These are phyloP conservation scores for Amazona vittata DNA, from an alignment of 2,113 vertebrate genomes.

Conservation along the genomic window DNA sequence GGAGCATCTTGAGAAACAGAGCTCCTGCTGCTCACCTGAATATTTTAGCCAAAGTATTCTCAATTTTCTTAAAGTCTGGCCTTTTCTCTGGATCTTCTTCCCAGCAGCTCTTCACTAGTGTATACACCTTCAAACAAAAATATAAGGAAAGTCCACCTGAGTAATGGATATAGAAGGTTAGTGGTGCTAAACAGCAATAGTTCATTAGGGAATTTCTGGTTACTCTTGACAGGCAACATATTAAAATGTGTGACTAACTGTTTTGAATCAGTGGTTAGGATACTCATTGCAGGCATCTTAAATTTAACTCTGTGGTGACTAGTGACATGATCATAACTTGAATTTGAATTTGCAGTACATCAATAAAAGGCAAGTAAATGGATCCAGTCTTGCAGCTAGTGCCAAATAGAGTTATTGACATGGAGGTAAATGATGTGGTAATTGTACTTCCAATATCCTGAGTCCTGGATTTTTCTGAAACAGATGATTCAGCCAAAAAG, in stretches of 20 bases:
- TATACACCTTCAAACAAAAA: constrained; percentile 78
- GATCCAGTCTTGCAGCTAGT: not conserved
- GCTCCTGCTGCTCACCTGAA: constrained; percentile 82
- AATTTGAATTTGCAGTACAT: constrained; percentile 9
- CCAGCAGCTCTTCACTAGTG: constrained; percentile 92
- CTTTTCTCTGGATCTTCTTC: constrained; percentile 98
- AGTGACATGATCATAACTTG: not conserved
- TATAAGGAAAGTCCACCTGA: not conserved
- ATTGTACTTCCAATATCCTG: not conserved
- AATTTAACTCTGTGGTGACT: constrained; percentile 23
- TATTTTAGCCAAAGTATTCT: constrained; percentile 88
- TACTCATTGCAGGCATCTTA: not conserved
- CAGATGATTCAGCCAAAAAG: not conserved
- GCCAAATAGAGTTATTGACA: not conserved
- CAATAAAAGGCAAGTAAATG: constrained; percentile 22
- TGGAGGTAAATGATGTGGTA: not conserved
- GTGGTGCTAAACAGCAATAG: not conserved
- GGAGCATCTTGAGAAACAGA: not conserved
- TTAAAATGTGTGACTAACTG: constrained; percentile 40
- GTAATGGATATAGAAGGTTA: not conserved
- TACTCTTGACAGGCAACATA: not conserved
- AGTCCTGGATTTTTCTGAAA: not conserved
- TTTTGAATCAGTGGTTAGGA: constrained; percentile 26
- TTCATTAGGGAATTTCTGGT: not conserved
- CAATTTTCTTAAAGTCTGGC: constrained; percentile 96